Percentiles rank a stretch among this genome's conserved stretches.
phyloP scores from a whole-genome alignment of 2,797 vertebrate genomes.

The Brachyalestes nurse region DNA sequence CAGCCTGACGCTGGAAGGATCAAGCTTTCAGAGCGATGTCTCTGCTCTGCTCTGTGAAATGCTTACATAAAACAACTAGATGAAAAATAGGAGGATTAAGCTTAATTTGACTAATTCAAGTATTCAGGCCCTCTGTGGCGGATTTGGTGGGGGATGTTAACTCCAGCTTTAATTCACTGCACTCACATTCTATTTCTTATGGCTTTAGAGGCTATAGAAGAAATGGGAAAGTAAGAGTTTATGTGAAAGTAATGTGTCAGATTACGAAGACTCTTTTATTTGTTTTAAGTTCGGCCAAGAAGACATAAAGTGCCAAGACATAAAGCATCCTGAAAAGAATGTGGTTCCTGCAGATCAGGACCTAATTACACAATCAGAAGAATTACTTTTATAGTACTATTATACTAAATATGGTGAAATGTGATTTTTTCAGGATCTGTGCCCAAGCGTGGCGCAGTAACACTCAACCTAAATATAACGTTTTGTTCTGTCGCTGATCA shows the following conservation, averaged over 20 bases:
- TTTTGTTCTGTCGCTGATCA: background rate
- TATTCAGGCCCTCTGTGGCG: constrained; percentile 11
- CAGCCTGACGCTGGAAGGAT: constrained; percentile 58
- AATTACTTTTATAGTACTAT: background rate
- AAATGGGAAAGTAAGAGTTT: background rate
- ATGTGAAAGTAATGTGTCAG: constrained; percentile 7
- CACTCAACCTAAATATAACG: background rate
- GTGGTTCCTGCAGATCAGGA: background rate
- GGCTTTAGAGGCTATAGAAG: background rate
- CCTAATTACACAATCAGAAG: background rate
- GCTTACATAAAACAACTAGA: constrained; percentile 45
- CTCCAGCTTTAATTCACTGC: background rate
- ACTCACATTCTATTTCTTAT: constrained; percentile 36
- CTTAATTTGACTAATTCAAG: constrained; percentile 57
- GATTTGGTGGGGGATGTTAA: constrained; percentile 17
- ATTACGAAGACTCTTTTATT: background rate
- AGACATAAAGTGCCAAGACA: background rate
- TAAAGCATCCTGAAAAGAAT: background rate
- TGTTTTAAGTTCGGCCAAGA: background rate
- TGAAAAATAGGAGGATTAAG: constrained; percentile 37
- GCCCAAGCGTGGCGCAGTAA: background rate
- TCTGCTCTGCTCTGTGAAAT: constrained; percentile 40
- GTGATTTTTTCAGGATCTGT: background rate
- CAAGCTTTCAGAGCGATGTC: constrained; percentile 58
- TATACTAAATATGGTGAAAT: background rate